Evolutionary conservation across 2,113 vertebrate species (phyloP), one percentile per base, ranked within the genome.

Genomic region (Ceyx melanurus): DNA sequence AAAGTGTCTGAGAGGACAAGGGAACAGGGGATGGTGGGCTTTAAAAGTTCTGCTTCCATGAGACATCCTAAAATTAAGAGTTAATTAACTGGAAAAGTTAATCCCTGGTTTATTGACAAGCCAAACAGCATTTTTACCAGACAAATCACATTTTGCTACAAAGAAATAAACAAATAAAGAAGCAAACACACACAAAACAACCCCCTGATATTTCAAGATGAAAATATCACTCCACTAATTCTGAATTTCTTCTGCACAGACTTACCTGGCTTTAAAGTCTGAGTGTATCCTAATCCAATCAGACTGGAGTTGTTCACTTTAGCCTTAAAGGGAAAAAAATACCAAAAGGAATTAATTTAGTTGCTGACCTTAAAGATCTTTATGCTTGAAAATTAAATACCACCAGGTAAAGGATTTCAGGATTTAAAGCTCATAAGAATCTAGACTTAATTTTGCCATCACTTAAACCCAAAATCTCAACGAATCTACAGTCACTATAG

Each of bases 271-370:
- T 99, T 99, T 95, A 99, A 97, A 85, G 98, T 99, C 97, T 99
- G 99, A 97, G 98, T 99, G 89, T 99, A 99, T 95, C 99, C 99
- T 96, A 99, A 97, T 53, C 99, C 99, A 19, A 99, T 98, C 23
- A 99, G 98, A 92, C 99, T 99, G 92, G 99, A 99, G 95, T 99
- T 99, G 97, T 99, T 99, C 97, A 99, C 99, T 98, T 99, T 99
- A 95, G 99, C 99, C 99, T 99, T 92, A n/a, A 90, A 75, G 51
- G 54, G 84, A 77, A 92, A 90, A 93, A 94, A 46, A 88, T 14
- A 79, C 22, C 15, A 0, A 15, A 75, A 6, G 10, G 70, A 61
- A 92, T 40, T 88, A 21, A 81, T 65, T 26, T 6, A 7, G 5
- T 56, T 79, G 82, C 31, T 37, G 37, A 37, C 74, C 89, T 84